Evolutionary conservation across 2,888 invertebrate species (phyloP).

Genomic region (Palloptera scutellata): DNA sequence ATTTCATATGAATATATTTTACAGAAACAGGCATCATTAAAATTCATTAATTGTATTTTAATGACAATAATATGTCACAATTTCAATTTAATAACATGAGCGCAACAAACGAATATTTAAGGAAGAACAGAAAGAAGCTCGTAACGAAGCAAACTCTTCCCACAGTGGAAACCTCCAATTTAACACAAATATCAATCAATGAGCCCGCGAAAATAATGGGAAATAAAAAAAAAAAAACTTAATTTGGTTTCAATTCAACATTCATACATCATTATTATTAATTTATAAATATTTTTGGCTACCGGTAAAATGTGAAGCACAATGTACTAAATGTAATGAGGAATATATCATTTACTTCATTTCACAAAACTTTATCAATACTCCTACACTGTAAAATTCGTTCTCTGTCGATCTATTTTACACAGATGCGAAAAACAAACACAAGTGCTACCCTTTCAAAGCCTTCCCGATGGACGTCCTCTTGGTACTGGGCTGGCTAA

Average conservation of each 20-base stretch:
- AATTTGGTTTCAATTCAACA: background rate
- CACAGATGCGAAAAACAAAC: too few relatives aligned
- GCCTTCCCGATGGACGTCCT: too few relatives aligned
- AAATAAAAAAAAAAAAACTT: too few relatives aligned
- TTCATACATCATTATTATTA: slow-evolving; percentile 13
- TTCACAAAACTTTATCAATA: too few relatives aligned
- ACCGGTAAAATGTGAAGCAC: background rate
- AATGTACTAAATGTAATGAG: too few relatives aligned
- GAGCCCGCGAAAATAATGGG: background rate
- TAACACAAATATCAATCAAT: slow-evolving; percentile 6
- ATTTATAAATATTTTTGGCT: background rate
- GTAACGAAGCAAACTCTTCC: background rate
- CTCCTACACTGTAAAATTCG: too few relatives aligned
- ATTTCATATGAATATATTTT: background rate
- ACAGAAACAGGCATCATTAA: slow-evolving; percentile 10
- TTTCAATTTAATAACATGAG: slow-evolving; percentile 22
- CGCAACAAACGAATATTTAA: too few relatives aligned
- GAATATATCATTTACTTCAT: too few relatives aligned
- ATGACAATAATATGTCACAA: slow-evolving; percentile 32
- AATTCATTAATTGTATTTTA: slow-evolving; percentile 36
- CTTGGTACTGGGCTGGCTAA: too few relatives aligned
- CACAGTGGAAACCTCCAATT: slow-evolving; percentile 27
- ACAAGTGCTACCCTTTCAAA: too few relatives aligned
- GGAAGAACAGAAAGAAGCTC: too few relatives aligned
- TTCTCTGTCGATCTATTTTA: too few relatives aligned